phyloP scores from a whole-genome alignment of 2,113 vertebrate species.

The Pantherophis guttatus region DNA sequence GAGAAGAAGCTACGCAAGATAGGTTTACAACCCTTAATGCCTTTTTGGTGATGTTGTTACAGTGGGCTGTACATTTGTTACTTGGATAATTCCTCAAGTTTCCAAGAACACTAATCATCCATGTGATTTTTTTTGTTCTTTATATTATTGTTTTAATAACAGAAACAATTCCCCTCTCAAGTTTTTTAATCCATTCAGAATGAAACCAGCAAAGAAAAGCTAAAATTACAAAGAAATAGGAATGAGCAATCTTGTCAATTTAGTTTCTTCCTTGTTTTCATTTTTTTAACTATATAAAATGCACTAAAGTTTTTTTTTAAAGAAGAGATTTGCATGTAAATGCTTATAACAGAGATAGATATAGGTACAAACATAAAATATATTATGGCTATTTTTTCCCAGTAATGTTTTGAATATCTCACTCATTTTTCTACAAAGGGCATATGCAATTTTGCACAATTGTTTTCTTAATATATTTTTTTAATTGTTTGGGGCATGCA shows the following conservation, averaged over 20 bases:
- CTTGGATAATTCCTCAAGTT: not conserved
- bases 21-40: no score
- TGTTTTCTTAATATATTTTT: not conserved
- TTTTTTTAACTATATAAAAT: not conserved
- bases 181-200: not conserved
- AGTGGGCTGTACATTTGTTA: not conserved
- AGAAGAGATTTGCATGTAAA: not conserved
- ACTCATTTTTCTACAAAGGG: not conserved
- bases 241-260: not conserved
- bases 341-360: not conserved
- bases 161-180: not conserved
- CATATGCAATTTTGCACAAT: not conserved
- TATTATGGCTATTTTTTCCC: not conserved
- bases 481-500: not conserved
- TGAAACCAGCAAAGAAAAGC: not conserved
- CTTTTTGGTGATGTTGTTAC: no score
- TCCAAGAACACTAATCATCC: not conserved
- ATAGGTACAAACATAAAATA: not conserved
- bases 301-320: not conserved
- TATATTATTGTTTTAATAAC: not conserved
- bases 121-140: not conserved
- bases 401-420: not conserved
- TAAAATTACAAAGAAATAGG: not conserved
- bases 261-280: not conserved
- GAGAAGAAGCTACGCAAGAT: no score